A percentile compares a stretch with the other conserved stretches of the same genome.
phyloP scores from a whole-genome alignment of 2,113 vertebrate genomes.

The Nymphicus hollandicus region DNA sequence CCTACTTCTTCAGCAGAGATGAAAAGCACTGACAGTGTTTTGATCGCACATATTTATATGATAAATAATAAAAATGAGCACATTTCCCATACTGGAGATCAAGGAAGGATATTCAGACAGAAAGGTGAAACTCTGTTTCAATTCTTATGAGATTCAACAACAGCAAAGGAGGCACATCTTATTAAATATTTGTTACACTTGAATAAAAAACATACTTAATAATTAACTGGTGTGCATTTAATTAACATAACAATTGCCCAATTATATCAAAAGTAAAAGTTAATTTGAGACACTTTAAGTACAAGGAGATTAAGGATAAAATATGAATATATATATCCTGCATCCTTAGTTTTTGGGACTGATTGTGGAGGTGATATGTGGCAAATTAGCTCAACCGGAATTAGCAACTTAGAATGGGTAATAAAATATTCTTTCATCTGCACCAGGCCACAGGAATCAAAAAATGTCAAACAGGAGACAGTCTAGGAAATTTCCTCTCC shows the following conservation, averaged over 20 bases:
- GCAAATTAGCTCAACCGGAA: background rate
- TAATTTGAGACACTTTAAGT: constrained; percentile 39
- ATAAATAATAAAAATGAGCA: constrained; percentile 57
- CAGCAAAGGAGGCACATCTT: background rate
- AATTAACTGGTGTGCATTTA: constrained; percentile 56
- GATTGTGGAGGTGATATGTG: background rate
- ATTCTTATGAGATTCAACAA: background rate
- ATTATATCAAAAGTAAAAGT: constrained; percentile 63
- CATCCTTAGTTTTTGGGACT: background rate
- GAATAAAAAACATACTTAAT: constrained; percentile 64
- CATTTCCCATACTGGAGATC: constrained; percentile 15
- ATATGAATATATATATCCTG: background rate
- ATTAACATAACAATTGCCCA: constrained; percentile 50
- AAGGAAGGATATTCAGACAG: constrained; percentile 37
- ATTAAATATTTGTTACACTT: constrained; percentile 57
- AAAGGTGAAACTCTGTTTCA: constrained; percentile 22
- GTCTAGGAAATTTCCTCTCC: background rate
- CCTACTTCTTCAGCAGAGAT: constrained; percentile 22
- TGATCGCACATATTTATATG: constrained; percentile 46
- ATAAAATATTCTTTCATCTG: background rate
- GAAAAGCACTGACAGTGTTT: constrained; percentile 48
- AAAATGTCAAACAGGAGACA: background rate
- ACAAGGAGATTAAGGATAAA: constrained; percentile 42
- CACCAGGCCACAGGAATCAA: constrained; percentile 14
- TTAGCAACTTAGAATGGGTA: constrained; percentile 12